These are phyloP conservation scores for Sphyrna mokarran DNA, from an alignment of 2,113 vertebrate genomes.

Conservation along the genomic window DNA sequence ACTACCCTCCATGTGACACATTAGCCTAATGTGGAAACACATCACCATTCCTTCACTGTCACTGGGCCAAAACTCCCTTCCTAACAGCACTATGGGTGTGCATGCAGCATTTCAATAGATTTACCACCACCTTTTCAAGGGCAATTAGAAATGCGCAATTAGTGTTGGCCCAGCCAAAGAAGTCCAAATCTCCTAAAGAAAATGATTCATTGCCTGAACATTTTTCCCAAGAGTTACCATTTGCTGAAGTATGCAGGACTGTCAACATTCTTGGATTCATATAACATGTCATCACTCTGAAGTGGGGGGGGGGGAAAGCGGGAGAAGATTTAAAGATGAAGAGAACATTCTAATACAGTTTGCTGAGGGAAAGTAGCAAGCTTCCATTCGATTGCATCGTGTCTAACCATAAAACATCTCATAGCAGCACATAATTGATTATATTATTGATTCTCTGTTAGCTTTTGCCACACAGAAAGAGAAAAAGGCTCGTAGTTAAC, in stretches of 20 bases:
- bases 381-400: not conserved
- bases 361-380: not conserved
- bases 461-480: not conserved
- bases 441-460: constrained; percentile 26
- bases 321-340: not conserved
- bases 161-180: too few relatives aligned
- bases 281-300: not conserved
- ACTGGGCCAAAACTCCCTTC: too few relatives aligned
- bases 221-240: not conserved
- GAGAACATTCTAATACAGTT: not conserved
- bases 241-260: not conserved
- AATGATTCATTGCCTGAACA: not conserved
- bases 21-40: too few relatives aligned
- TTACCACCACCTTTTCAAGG: too few relatives aligned
- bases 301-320: not conserved
- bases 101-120: too few relatives aligned
- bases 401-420: not conserved
- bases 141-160: too few relatives aligned
- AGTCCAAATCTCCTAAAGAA: too few relatives aligned
- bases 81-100: too few relatives aligned
- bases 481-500: not conserved
- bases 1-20: too few relatives aligned
- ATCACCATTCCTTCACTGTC: too few relatives aligned
- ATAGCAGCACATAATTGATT: constrained; percentile 18
- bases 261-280: not conserved